Percentiles rank a stretch among this genome's conserved stretches.
phyloP scores from a whole-genome alignment of 2,888 invertebrate species.

The Eilema sororculum region DNA sequence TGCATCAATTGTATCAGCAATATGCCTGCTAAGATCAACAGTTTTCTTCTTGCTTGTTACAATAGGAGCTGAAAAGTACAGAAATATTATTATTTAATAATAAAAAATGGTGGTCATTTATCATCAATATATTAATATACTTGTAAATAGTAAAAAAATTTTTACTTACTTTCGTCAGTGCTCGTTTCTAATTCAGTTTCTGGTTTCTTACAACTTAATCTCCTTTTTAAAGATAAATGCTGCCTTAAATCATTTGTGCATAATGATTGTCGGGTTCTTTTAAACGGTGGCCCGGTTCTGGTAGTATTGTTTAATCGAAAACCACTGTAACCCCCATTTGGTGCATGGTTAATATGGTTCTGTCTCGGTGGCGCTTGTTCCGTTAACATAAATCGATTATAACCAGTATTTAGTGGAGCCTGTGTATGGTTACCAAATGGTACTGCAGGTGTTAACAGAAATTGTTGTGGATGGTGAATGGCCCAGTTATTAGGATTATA shows the following conservation, averaged over 20 bases:
- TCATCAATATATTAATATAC: not conserved
- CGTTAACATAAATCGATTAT: conserved; percentile 13
- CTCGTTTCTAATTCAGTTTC: not conserved
- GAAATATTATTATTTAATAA: not conserved
- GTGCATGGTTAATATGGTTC: conserved; percentile 1
- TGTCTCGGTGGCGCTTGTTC: not conserved
- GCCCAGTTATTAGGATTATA: conserved; percentile 56
- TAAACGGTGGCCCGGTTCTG: not conserved
- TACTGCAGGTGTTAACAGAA: conserved; percentile 35
- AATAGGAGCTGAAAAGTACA: conserved; percentile 15
- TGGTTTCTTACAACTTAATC: conserved; percentile 22
- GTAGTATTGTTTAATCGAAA: conserved; percentile 10
- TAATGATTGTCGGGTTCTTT: conserved; percentile 14
- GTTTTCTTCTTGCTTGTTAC: conserved; percentile 33
- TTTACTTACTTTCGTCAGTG: conserved; percentile 10
- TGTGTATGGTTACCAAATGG: conserved; percentile 41
- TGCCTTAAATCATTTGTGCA: conserved; percentile 52
- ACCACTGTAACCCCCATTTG: not conserved
- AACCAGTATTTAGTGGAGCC: conserved; percentile 27
- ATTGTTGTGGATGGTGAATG: conserved; percentile 33
- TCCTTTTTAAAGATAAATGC: conserved; percentile 49
- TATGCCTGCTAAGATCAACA: conserved; percentile 16
- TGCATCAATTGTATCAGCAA: conserved; percentile 18
- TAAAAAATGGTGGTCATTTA: not conserved
- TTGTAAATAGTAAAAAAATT: not conserved